Percentiles rank a stretch among this genome's conserved stretches.
Evolutionary conservation across 2,888 invertebrate genomes (phyloP).

Genomic region (Eupithecia subfuscata): DNA sequence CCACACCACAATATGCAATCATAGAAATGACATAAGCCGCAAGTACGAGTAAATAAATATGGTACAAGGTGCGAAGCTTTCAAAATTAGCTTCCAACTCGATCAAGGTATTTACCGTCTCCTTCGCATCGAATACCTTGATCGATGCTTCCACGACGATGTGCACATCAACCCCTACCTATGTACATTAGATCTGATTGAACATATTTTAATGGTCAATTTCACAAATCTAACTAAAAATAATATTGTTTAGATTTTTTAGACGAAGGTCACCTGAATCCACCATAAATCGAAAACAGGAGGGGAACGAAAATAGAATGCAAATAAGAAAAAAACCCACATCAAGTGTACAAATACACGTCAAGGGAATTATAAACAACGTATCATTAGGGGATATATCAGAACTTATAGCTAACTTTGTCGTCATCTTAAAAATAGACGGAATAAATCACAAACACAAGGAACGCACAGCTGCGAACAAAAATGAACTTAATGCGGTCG

Average conservation of each 20-base stretch:
- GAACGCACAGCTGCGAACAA: slow-evolving; percentile 44
- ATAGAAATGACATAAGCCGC: background rate
- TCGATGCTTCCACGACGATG: no score
- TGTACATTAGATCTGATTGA: no score
- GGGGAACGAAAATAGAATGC: slow-evolving; percentile 51
- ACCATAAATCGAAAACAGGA: slow-evolving; percentile 38
- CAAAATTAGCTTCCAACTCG: no score
- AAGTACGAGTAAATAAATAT: background rate
- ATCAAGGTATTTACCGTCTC: no score
- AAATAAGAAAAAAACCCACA: slow-evolving; percentile 50
- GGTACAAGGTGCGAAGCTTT: background rate
- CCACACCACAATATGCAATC: background rate
- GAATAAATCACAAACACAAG: slow-evolving; percentile 51
- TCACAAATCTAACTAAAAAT: no score
- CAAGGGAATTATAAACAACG: slow-evolving; percentile 63
- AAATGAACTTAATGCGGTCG: slow-evolving; percentile 51
- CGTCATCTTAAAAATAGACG: slow-evolving; percentile 70
- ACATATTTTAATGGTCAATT: no score
- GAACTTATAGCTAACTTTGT: slow-evolving; percentile 68
- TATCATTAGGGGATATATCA: slow-evolving; percentile 64
- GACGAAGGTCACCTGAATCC: slow-evolving; percentile 29
- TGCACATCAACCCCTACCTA: no score
- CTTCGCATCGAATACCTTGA: no score
- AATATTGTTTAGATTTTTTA: slow-evolving; percentile 15
- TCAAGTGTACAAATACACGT: slow-evolving; percentile 56